Percentiles rank a stretch among this genome's conserved stretches.
These are phyloP conservation scores for Spialia ferax DNA, from an alignment of 2,888 invertebrate genomes.

Conservation along the genomic window DNA sequence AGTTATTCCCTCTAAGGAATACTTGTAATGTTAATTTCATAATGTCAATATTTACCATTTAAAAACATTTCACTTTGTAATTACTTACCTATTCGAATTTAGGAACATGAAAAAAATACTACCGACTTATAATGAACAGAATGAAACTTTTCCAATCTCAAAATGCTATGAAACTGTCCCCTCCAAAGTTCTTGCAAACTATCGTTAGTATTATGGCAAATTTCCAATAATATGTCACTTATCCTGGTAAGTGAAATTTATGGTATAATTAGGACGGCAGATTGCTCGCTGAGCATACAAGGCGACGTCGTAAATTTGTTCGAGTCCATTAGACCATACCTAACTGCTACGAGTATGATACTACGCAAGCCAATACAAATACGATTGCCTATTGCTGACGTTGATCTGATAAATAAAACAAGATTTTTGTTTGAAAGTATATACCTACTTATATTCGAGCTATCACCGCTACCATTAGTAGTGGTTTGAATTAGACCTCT, in stretches of 20 bases:
- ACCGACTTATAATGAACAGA: background rate
- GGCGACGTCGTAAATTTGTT: conserved; percentile 63
- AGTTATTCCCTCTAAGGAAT: no score
- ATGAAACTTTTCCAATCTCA: conserved; percentile 12
- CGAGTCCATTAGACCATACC: conserved; percentile 53
- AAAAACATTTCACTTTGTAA: no score
- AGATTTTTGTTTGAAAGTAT: no score
- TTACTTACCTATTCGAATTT: no score
- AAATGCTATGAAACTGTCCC: conserved; percentile 27
- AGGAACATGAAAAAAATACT: background rate
- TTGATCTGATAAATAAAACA: background rate
- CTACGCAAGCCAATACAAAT: conserved; percentile 28
- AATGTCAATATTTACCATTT: no score
- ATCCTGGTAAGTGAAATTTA: conserved; percentile 84
- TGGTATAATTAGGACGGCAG: conserved; percentile 79
- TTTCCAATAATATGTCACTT: conserved; percentile 82
- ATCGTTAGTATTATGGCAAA: conserved; percentile 65
- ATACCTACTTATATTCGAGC: background rate
- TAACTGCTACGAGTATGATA: conserved; percentile 47
- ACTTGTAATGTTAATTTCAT: no score
- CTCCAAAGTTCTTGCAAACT: conserved; percentile 38
- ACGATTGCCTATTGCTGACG: conserved; percentile 1
- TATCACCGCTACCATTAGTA: no score
- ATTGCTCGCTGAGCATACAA: conserved; percentile 69
- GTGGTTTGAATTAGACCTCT: no score